Base-by-base conservation (phyloP, 1,140 invertebrate species). In the Zaprionus ornatus region DNA sequence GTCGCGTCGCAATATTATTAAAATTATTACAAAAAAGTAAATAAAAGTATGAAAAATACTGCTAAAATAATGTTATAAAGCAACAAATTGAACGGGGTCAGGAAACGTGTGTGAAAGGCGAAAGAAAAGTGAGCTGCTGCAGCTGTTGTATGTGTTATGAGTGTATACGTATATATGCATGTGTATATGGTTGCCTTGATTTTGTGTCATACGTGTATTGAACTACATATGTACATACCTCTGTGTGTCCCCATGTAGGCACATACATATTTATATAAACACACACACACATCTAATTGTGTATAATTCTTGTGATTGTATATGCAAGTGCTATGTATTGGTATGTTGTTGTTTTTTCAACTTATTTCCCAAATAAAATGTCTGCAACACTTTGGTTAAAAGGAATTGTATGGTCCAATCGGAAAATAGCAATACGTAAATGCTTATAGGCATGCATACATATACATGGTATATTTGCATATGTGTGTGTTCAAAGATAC, bases 1-100 rank as follows among this genome's bases (percentile, higher is more conserved):
- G 71, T 74, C 71, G 71, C 71, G 71, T 74, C 72, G 72, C 65
- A 75, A 75, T 64, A 75, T 59, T 71, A 35, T 40, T 70, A 52
- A 42, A 65, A 71, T 75, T 71, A 52, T 13, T 10, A 71, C 45
- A 54, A 71, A 15, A 60, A 64, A 75, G 60, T 64, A 75, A 75
- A 71, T 75, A 71, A 71, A 54, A 71, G 54, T 54, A 59, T 64
- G 42, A 19, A 64, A 71, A 71, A 42, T 45, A 15, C 42, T 42
- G 10, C 13, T 42, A 64, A 64, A 59, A 2, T 71, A 32, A n/a
- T 60, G 54, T 29, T 42, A 32, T 60, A 52, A 32, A 60, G 32
- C 50, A 52, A 17, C 10, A 75, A 54, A 27, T 54, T 1, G 12
- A 42, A 54, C 55, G 54, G 54, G 19, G 29, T 60, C 21, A 25